Evolutionary conservation across 2,888 invertebrate genomes (phyloP).

Genomic region (Drosophila histrio): DNA sequence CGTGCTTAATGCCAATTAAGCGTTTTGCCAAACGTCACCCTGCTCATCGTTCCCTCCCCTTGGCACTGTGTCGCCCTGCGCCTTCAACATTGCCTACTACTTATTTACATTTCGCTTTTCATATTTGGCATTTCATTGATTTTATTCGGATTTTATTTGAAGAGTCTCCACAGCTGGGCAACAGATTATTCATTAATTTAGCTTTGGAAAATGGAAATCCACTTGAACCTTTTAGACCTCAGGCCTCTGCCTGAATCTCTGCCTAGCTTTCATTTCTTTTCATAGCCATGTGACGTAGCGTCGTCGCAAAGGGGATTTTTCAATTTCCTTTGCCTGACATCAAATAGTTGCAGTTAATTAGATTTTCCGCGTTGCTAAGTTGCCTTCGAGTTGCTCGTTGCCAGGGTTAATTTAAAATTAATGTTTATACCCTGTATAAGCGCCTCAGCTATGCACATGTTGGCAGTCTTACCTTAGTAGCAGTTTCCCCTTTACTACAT

Average conservation of each 20-base stretch:
- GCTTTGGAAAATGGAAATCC: constrained; percentile 8
- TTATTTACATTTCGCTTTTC: constrained; percentile 56
- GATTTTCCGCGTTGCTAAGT: constrained; percentile 20
- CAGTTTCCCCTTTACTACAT: background rate
- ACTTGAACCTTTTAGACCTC: constrained; percentile 27
- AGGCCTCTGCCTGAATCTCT: background rate
- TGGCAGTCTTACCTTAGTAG: constrained; percentile 17
- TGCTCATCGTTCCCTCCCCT: background rate
- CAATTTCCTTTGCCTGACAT: constrained; percentile 18
- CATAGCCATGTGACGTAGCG: background rate
- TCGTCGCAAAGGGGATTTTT: background rate
- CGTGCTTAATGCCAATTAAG: constrained; percentile 78
- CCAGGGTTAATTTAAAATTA: constrained; percentile 16
- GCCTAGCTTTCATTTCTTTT: background rate
- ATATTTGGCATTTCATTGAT: constrained; percentile 66
- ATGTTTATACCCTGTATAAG: constrained; percentile 1
- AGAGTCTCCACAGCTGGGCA: constrained; percentile 2
- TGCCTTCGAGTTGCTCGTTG: background rate
- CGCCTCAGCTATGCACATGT: background rate
- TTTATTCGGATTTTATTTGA: constrained; percentile 30
- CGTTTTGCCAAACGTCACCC: constrained; percentile 54
- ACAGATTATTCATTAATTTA: constrained; percentile 21
- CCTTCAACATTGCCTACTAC: constrained; percentile 8
- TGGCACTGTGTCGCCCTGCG: background rate
- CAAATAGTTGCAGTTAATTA: constrained; percentile 53